A percentile compares a stretch with the other conserved stretches of the same genome.
phyloP scores from a whole-genome alignment of 1,140 invertebrate species.

The Plodia interpunctella region DNA sequence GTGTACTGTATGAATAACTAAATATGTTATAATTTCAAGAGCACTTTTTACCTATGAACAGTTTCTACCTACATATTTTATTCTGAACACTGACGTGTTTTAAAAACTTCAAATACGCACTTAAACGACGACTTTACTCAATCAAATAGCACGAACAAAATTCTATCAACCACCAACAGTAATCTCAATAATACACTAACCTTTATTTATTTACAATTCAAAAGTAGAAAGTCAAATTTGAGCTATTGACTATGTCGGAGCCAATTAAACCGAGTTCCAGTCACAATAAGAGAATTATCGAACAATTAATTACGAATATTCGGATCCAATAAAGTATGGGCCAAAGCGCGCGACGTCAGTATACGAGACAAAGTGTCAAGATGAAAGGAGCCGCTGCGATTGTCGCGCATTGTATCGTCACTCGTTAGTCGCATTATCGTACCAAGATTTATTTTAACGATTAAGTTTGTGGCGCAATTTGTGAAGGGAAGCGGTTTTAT shows the following conservation, averaged over 20 bases:
- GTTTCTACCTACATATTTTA: neutral
- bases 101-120: too few species aligned
- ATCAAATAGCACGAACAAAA: too few species aligned
- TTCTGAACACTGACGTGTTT: too few species aligned
- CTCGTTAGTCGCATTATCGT: constrained; percentile 70
- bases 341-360: constrained; percentile 37
- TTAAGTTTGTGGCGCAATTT: constrained; percentile 44
- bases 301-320: constrained; percentile 28
- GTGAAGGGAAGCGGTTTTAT: constrained; percentile 13
- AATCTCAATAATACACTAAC: neutral
- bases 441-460: constrained; percentile 72
- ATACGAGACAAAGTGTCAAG: constrained; percentile 67
- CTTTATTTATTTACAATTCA: constrained; percentile 4
- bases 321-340: constrained; percentile 21
- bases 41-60: too few species aligned
- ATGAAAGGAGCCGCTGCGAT: constrained; percentile 67
- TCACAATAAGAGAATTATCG: constrained; percentile 2
- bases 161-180: too few species aligned
- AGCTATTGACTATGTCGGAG: neutral
- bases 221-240: constrained; percentile 4
- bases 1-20: too few species aligned
- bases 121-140: too few species aligned
- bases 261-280: neutral
- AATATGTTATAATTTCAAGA: too few species aligned
- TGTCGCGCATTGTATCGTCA: constrained; percentile 70